Conservation (phyloP, 2,797 vertebrate species). For the Myoxocephalus aenaeus region DNA sequence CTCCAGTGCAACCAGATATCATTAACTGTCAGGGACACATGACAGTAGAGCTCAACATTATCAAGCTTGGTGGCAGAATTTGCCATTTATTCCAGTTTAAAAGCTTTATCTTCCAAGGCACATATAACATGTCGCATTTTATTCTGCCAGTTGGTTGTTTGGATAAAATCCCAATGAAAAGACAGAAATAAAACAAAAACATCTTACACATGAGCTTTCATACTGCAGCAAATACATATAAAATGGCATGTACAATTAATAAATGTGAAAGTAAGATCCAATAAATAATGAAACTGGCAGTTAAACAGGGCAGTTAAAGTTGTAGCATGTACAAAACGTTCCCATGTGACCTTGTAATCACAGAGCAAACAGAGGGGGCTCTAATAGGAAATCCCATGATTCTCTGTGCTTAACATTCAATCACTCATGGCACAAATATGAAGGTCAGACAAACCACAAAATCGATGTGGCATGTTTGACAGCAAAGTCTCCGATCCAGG, state of each 20-base stretch:
- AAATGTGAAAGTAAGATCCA: not conserved
- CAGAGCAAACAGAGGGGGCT: slow-evolving; percentile 16
- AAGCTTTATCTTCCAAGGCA: slow-evolving; percentile 14
- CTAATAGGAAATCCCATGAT: slow-evolving; percentile 22
- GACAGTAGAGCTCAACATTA: slow-evolving; percentile 33
- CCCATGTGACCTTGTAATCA: slow-evolving; percentile 27
- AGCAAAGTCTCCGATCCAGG: slow-evolving; percentile 17
- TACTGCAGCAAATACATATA: not conserved
- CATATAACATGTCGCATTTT: not conserved
- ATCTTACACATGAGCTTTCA: not conserved
- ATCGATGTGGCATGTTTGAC: slow-evolving; percentile 59
- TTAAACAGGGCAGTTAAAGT: not conserved
- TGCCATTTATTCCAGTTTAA: not conserved
- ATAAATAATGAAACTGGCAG: slow-evolving; percentile 13
- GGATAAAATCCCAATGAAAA: not conserved
- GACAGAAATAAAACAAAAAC: not conserved
- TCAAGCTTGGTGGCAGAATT: slow-evolving; percentile 17
- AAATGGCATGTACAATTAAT: not conserved
- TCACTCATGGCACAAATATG: slow-evolving; percentile 33
- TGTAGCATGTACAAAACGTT: slow-evolving; percentile 6
- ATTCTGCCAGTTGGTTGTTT: not conserved
- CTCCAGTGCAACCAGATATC: slow-evolving; percentile 36
- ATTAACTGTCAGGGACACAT: slow-evolving; percentile 46
- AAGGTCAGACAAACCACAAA: slow-evolving; percentile 2
- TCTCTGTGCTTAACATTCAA: slow-evolving; percentile 27